Evolutionary conservation across 2,797 vertebrate genomes (phyloP), one percentile per base, ranked within the genome.

Genomic region (Florisuga fusca): DNA sequence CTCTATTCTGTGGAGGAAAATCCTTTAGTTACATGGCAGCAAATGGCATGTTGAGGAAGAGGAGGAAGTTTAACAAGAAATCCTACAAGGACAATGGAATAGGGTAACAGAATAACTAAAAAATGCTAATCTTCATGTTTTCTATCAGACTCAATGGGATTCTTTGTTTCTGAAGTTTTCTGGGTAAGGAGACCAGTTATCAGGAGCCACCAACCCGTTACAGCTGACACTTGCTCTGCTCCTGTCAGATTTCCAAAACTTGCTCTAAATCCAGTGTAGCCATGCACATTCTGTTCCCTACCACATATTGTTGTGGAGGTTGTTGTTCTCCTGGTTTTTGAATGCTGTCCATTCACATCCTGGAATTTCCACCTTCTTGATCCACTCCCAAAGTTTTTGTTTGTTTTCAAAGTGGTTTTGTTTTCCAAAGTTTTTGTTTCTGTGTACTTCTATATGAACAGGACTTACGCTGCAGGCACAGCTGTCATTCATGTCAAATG

Each of bases 341-440:
- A 82, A 61, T 53, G 51, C 41, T 82, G 68, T 34, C 51, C 57
- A 26, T 84, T 84, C 72, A 64, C 38, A 50, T 78, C 54, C 48
- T 95, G 87, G 46, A 78, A 45, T 89, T 89, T 95, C 83, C 63
- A 75, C 25, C 11, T 45, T 41, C 25, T 41, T 84, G 1, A 0
- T 15, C n/a, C 15, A 7, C 10, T 93, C 94, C 57, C 83, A 68
- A 45, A 87, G 51, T 25, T 51, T 14, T 34, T 91, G 62, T 95
- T 71, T 61, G 8, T 27, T 76, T 64, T 72, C 33, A 12, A 71
- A 69, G 21, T 57, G 25, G 51, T 63, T 48, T 41, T 43, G 3
- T 81, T 89, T 95, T 93, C 78, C 73, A 50, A 66, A 75, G 66
- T 25, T 63, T 41, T 59, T 96, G 45, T 95, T 89, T 58, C 15